Evolutionary conservation across 2,888 invertebrate species (phyloP).

Genomic region (Tachystola acroxantha): DNA sequence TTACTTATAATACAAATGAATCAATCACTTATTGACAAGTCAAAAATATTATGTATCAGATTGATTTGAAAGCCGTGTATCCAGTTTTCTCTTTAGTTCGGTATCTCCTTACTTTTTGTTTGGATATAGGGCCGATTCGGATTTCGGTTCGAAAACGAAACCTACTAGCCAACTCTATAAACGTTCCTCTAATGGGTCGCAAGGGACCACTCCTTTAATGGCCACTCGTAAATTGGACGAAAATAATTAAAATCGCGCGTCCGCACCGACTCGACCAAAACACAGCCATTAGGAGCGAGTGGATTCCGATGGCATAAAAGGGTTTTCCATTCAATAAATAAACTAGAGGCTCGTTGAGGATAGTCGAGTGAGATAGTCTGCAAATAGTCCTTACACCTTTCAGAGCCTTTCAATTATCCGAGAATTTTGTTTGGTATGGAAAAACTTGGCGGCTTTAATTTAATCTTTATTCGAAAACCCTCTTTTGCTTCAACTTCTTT

Average conservation of each 20-base stretch:
- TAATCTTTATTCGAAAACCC: too few relatives aligned
- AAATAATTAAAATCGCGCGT: slow-evolving; percentile 76
- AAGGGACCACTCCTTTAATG: slow-evolving; percentile 70
- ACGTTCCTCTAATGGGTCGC: slow-evolving; percentile 60
- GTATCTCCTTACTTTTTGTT: too few relatives aligned
- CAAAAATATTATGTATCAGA: too few relatives aligned
- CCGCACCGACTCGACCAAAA: slow-evolving; percentile 62
- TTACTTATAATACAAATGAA: too few relatives aligned
- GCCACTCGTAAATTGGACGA: slow-evolving; percentile 76
- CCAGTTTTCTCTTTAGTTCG: too few relatives aligned
- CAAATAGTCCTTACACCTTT: not conserved
- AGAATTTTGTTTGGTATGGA: too few relatives aligned
- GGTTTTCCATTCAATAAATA: slow-evolving; percentile 69
- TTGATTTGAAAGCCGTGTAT: too few relatives aligned
- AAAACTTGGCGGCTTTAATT: too few relatives aligned
- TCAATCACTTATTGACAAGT: too few relatives aligned
- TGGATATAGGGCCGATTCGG: too few relatives aligned
- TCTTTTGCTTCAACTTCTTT: too few relatives aligned
- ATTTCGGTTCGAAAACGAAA: too few relatives aligned
- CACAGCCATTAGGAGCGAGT: slow-evolving; percentile 62
- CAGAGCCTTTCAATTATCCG: not conserved
- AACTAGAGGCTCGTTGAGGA: slow-evolving; percentile 40
- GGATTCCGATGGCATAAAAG: slow-evolving; percentile 57
- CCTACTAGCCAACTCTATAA: slow-evolving; percentile 2
- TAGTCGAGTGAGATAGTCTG: not conserved